Conservation (phyloP, 2,113 vertebrate genomes). For the Prinia subflava region DNA sequence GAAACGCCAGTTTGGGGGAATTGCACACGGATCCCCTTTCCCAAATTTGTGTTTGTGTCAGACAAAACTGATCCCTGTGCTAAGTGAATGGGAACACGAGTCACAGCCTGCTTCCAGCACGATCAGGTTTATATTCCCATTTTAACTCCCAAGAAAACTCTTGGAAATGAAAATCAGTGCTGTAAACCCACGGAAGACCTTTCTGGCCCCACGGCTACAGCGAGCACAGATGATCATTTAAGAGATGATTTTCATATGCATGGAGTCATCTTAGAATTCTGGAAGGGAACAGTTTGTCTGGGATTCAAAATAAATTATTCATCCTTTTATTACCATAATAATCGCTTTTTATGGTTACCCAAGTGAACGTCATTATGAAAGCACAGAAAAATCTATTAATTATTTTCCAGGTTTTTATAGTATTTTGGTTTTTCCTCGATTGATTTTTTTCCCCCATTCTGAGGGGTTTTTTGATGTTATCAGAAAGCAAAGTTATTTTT, state of each 20-base stretch:
- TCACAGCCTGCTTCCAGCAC: fast-evolving
- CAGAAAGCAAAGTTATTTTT: background rate
- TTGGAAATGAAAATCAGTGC: background rate
- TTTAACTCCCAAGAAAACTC: background rate
- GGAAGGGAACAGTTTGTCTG: slow-evolving; percentile 28
- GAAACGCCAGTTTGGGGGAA: background rate
- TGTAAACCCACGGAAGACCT: background rate
- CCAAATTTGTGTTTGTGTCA: background rate
- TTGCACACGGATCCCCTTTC: background rate
- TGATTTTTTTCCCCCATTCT: background rate
- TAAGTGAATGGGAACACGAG: background rate
- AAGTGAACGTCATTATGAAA: slow-evolving; percentile 38
- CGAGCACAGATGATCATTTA: background rate
- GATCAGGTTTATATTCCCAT: background rate
- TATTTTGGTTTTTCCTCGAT: background rate
- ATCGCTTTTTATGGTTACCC: slow-evolving; percentile 47
- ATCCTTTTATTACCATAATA: slow-evolving; percentile 61
- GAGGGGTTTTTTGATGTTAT: background rate
- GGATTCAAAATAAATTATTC: slow-evolving; percentile 54
- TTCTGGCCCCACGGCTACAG: background rate
- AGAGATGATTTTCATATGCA: background rate
- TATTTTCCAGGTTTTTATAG: slow-evolving; percentile 25
- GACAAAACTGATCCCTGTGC: background rate
- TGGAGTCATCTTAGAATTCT: slow-evolving; percentile 11
- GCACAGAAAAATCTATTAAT: slow-evolving; percentile 46